These are phyloP conservation scores for Nomada fabriciana DNA, from an alignment of 2,888 invertebrate species.

Conservation along the genomic window DNA sequence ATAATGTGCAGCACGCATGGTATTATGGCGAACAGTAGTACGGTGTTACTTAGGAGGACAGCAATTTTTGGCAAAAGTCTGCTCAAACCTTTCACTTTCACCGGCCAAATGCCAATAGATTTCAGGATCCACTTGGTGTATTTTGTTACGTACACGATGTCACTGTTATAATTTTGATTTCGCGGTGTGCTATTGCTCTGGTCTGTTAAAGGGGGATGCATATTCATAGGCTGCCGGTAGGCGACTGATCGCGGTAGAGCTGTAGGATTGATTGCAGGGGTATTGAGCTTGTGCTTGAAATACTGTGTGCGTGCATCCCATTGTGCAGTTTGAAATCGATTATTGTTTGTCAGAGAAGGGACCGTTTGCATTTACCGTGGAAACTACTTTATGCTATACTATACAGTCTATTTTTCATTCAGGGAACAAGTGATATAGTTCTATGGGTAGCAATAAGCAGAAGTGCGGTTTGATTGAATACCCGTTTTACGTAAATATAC, in stretches of 20 bases:
- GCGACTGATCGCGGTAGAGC: slow-evolving; percentile 36
- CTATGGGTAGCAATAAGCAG: background rate
- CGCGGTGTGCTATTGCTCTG: background rate
- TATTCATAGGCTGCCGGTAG: background rate
- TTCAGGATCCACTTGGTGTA: slow-evolving; percentile 65
- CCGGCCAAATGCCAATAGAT: slow-evolving; percentile 73
- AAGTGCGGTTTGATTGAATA: background rate
- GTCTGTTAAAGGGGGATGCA: background rate
- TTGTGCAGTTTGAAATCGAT: background rate
- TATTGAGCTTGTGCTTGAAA: slow-evolving; percentile 8
- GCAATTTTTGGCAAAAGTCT: slow-evolving; percentile 21
- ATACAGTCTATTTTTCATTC: background rate
- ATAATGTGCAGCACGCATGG: slow-evolving; percentile 68
- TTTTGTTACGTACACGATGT: slow-evolving; percentile 46
- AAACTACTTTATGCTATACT: background rate
- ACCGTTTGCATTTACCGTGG: background rate
- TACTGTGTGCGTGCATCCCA: slow-evolving; percentile 2
- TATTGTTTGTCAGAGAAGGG: background rate
- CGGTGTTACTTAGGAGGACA: slow-evolving; percentile 35
- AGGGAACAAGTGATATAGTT: background rate
- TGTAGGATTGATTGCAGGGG: slow-evolving; percentile 49
- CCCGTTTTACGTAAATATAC: background rate
- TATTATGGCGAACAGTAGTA: slow-evolving; percentile 69
- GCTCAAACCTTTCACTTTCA: background rate
- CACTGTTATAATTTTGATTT: slow-evolving; percentile 31